Evolutionary conservation across 1,140 invertebrate genomes (phyloP).

Genomic region (Tetramorium parvispinum): DNA sequence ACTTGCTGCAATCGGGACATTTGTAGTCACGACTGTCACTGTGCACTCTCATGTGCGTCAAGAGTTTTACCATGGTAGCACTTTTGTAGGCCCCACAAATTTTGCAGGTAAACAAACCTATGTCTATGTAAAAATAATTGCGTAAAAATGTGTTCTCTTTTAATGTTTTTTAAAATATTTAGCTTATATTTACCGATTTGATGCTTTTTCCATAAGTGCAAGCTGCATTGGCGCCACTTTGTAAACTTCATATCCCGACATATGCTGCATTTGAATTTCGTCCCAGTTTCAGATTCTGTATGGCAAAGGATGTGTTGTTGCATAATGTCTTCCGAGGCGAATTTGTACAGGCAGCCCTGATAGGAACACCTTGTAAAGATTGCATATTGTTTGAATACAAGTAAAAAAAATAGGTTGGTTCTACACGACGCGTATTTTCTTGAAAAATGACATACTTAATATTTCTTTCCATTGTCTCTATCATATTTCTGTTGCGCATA

Average conservation of each 20-base stretch:
- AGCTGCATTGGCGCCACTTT: conserved; percentile 88
- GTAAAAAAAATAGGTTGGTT: neutral
- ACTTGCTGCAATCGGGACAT: conserved; percentile 88
- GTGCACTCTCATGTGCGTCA: conserved; percentile 88
- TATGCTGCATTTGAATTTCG: conserved; percentile 85
- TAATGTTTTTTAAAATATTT: neutral
- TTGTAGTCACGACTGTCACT: conserved; percentile 87
- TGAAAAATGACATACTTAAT: conserved; percentile 73
- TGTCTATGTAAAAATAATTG: conserved; percentile 81
- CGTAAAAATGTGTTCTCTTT: neutral
- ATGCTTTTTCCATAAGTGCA: conserved; percentile 90
- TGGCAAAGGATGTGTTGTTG: conserved; percentile 86
- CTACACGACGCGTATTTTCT: conserved; percentile 33
- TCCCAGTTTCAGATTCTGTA: conserved; percentile 77
- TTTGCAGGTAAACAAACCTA: conserved; percentile 89
- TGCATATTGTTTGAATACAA: conserved; percentile 11
- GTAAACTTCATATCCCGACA: conserved; percentile 85
- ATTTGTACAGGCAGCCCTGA: conserved; percentile 85
- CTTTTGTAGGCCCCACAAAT: conserved; percentile 88
- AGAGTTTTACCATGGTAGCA: conserved; percentile 85
- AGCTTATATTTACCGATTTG: conserved; percentile 78
- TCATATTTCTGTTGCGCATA: conserved; percentile 72
- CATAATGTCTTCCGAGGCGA: conserved; percentile 84
- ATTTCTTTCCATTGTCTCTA: conserved; percentile 78
- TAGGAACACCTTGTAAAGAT: conserved; percentile 83